Base-by-base conservation (phyloP, 1,140 invertebrate genomes). In the Laodelphax striatellus region DNA sequence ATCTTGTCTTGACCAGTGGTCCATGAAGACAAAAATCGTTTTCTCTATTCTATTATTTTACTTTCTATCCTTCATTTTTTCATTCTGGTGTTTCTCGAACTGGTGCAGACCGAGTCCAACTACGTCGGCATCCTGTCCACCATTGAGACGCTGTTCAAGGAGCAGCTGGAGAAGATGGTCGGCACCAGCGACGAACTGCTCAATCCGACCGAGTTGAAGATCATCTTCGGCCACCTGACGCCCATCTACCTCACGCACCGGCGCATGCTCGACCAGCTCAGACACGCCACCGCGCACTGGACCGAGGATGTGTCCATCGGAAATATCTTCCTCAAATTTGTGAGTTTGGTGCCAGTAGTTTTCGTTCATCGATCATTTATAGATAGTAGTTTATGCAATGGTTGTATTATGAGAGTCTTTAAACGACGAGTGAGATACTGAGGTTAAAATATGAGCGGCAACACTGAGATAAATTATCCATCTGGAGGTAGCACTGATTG, bases 51-150 rank as follows among this genome's bases (percentile, higher is more conserved):
- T n/a, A n/a, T n/a, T n/a, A n/a, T n/a, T n/a, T n/a, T n/a, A n/a
- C n/a, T n/a, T n/a, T n/a, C n/a, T n/a, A n/a, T n/a, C n/a, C n/a
- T n/a, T n/a, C n/a, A n/a, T n/a, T n/a, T n/a, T n/a, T n/a, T n/a
- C n/a, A n/a, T n/a, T n/a, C n/a, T n/a, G n/a, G 90, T 94, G 42
- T 95, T 96, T 68, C 82, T 90, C 71, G 95, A 99, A 75, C 77
- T 99, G 52, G 82, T 93, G 31, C 90, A 97, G 72, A 99, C 96
- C 9, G 96, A 99, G 75, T 89, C 84, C 34, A 98, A 98, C 79
- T 99, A 98, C 78, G 92, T 98, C 50, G 85, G 85, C 54, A 96
- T 98, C 68, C 79, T 99, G 60, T 83, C 91, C 66, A 97, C 92
- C 44, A 93, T 98, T 61, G 80, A 94, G 68, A 89, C 84, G 70